Evolutionary conservation across 2,113 vertebrate genomes (phyloP), one percentile per base, ranked within the genome.

Genomic region (Hyaena hyaena): DNA sequence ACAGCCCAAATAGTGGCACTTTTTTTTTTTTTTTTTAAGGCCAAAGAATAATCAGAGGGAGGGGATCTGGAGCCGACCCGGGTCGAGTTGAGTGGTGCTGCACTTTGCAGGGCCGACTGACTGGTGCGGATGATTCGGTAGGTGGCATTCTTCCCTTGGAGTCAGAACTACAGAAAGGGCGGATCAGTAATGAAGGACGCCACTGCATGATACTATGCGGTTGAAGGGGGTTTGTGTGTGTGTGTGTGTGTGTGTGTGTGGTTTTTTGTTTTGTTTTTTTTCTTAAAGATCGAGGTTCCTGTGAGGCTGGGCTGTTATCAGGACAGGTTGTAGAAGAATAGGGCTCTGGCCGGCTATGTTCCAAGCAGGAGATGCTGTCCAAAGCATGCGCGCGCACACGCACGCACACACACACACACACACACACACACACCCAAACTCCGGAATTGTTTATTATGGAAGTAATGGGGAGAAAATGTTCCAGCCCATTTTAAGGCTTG

Each of bases 101-200:
- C 83, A 33, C 35, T 88, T 97, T 68, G 82, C 88, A 88, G 88
- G 69, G 33, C 84, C 87, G 65, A 90, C 58, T 83, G 95, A 55
- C 79, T 86, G 74, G 82, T 86, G 81, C 39, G 1, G 53, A 77
- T 71, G 79, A 80, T 98, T 97, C 96, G 66, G 95, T 98, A 98
- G 96, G 87, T 98, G 96, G 98, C 98, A 97, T 97, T 93, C 94
- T 98, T 97, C 76, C 71, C 97, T 88, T 95, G 94, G 92, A 95
- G 77, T 87, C 89, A 39, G 69, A 26, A 71, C 88, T 77, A 8
- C 31, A 5, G 7, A 50, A 76, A 76, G 31, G 8, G 50, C 5
- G 15, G 48, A 61, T 71, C 65, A 45, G 63, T 11, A 83, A 96
- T n/a, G 21, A 86, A 96, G 86, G 63, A 84, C 63, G n/a, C 26